Evolutionary conservation across 2,888 invertebrate species (phyloP), one percentile per base, ranked within the genome.

Genomic region (Trachelus stipa): DNA sequence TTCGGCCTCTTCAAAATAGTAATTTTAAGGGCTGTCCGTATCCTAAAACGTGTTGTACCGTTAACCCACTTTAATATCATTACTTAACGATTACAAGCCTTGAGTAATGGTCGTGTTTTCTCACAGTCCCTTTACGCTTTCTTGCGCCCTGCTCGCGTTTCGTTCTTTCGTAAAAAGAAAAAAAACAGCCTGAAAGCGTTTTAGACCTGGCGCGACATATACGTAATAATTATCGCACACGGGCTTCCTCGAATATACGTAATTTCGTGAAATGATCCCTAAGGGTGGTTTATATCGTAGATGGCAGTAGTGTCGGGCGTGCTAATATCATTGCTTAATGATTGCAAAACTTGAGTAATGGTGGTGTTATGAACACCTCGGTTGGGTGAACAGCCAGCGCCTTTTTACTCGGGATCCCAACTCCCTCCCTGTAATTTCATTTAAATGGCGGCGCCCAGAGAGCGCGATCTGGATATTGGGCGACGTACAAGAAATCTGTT

Each of bases 301-400:
- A 23, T 56, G 56, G 56, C 56, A 56, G 56, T 2, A 56, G 56
- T 1, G 56, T 77, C 76, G 73, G 4, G 33, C 73, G 69, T 73
- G 73, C 37, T 74, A 74, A 79, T 69, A 76, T 79, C 71, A 79
- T 77, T 77, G 73, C 77, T 73, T 77, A 74, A 79, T 71, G 74
- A 79, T 76, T 76, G 76, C 77, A 81, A 84, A 83, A 80, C 83
- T 87, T 87, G 87, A 87, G 84, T 88, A 87, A 88, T 84, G 86
- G 87, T 79, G 80, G 79, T 87, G 84, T 87, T 87, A 84, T 87
- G 85, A 85, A 85, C 82, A 83, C 82, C 82, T 83, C 78, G 77
- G 81, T 77, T 76, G 80, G 77, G 78, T 81, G 73, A 79, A 78
- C 77, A 73, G 75, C 75, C 74, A 73, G 73, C 56, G 56, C 56